Base-by-base conservation (phyloP, 2,888 invertebrate genomes). In the Lissocephala sabroskyi region DNA sequence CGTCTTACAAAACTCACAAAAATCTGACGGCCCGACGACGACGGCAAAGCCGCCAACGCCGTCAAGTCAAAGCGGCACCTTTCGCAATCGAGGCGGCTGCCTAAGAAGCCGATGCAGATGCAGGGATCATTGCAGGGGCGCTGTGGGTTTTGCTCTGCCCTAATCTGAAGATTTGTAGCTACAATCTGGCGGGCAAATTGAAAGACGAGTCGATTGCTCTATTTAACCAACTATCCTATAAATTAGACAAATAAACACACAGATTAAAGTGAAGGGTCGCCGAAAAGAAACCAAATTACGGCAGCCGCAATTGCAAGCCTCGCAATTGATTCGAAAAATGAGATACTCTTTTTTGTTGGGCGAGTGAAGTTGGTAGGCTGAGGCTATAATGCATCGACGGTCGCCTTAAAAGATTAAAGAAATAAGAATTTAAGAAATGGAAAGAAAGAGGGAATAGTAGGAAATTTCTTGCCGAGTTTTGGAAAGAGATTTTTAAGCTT, bases 221-320 rank as follows among this genome's bases (percentile, higher is more conserved):
- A 77, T 77, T 70, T 77, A 74, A 66, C 62, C 59, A 62, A 56
- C 75, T 5, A 51, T 68, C 65, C 62, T 74, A 77, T 70, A 77
- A 77, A 74, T 77, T 70, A 74, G 70, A 52, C 65, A 68, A 68
- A 68, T 77, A 77, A 77, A 70, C 68, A 73, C 73, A 52, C 42
- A 40, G 41, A 51, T 42, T 57, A 55, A 49, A 54, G 77, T 77
- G 65, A 70, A 77, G 77, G 77, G 68, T 52, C 59, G 49, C 62
- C 59, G 65, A 65, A 74, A 65, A n/a, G n/a, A n/a, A n/a, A n/a
- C n/a, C n/a, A n/a, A n/a, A n/a, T n/a, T n/a, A n/a, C 68, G 62
- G 57, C 62, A 59, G 59, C 59, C 40, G 57, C 61, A 77, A 46
- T 62, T 62, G 39, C 52, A 16, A 23, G 7, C 23, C n/a, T n/a